A percentile compares a stretch with the other conserved stretches of the same genome.
Conservation (phyloP, 2,888 invertebrate genomes). For the Apodemia hepburni region DNA sequence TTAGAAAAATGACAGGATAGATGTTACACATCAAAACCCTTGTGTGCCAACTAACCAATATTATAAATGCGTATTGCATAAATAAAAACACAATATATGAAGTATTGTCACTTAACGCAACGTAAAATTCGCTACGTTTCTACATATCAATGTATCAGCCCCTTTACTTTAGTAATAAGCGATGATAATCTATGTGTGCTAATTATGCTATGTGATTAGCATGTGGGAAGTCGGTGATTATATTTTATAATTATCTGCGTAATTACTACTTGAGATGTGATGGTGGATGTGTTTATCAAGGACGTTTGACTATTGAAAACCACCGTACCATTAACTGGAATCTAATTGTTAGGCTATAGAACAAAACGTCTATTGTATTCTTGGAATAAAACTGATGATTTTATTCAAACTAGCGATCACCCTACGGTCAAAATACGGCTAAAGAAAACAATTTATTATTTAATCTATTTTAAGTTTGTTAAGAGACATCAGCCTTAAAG, state of each 20-base stretch:
- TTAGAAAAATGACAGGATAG: too few relatives aligned
- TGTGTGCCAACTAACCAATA: too few relatives aligned
- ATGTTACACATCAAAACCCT: too few relatives aligned
- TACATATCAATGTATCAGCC: not conserved
- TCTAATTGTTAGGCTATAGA: constrained; percentile 1
- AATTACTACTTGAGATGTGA: constrained; percentile 27
- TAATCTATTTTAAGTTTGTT: too few relatives aligned
- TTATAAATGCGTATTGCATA: too few relatives aligned
- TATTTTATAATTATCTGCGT: constrained; percentile 32
- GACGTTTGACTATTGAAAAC: constrained; percentile 10
- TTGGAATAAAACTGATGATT: not conserved
- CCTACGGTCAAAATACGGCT: too few relatives aligned
- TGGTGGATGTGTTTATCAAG: constrained; percentile 17
- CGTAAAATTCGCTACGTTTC: not conserved
- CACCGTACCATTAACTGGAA: constrained; percentile 5
- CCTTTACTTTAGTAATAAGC: constrained; percentile 30
- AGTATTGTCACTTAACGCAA: too few relatives aligned
- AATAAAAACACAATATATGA: too few relatives aligned
- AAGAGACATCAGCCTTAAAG: too few relatives aligned
- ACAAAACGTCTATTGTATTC: not conserved
- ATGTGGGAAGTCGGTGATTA: constrained; percentile 36
- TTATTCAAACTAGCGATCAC: not conserved
- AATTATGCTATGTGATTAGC: constrained; percentile 47
- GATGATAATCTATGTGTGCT: constrained; percentile 40
- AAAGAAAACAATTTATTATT: too few relatives aligned